Percentiles rank a stretch among this genome's conserved stretches.
Conservation (phyloP, 2,113 vertebrate genomes). For the Diadophis punctatus region DNA sequence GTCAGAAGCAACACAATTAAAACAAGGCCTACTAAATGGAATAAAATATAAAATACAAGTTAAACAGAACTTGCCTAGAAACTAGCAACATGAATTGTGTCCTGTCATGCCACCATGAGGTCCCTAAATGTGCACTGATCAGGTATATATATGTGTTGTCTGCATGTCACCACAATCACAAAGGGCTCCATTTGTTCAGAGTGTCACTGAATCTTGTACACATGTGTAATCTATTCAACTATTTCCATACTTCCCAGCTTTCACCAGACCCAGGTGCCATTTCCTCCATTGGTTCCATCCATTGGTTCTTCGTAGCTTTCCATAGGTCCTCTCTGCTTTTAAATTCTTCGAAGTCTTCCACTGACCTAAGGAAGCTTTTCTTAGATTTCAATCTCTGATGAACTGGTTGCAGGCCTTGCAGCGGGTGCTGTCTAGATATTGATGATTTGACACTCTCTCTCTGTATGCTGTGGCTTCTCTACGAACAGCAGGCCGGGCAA, state of each 20-base stretch:
- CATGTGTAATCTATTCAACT: background rate
- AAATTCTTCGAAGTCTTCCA: background rate
- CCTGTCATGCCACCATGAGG: background rate
- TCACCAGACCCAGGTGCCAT: background rate
- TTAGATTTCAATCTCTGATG: background rate
- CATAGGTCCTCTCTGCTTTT: background rate
- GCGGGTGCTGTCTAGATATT: background rate
- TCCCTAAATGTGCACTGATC: background rate
- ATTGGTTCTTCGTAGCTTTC: background rate
- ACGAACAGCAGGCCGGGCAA: background rate
- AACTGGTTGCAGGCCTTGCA: background rate
- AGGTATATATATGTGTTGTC: background rate
- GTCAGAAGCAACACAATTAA: background rate
- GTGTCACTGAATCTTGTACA: background rate
- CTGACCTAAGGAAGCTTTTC: background rate
- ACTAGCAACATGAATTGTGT: background rate
- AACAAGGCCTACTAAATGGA: background rate
- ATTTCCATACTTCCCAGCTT: background rate
- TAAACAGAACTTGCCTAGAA: background rate
- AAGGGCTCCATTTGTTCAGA: background rate
- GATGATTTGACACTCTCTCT: background rate
- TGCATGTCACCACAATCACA: background rate
- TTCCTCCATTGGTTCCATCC: background rate
- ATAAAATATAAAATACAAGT: background rate
- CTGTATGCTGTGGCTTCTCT: background rate